A percentile compares a stretch with the other conserved stretches of the same genome.
Evolutionary conservation across 53 echinoderm and acorn worm species (phyloP).

Genomic region (Temnopleurus reevesii): DNA sequence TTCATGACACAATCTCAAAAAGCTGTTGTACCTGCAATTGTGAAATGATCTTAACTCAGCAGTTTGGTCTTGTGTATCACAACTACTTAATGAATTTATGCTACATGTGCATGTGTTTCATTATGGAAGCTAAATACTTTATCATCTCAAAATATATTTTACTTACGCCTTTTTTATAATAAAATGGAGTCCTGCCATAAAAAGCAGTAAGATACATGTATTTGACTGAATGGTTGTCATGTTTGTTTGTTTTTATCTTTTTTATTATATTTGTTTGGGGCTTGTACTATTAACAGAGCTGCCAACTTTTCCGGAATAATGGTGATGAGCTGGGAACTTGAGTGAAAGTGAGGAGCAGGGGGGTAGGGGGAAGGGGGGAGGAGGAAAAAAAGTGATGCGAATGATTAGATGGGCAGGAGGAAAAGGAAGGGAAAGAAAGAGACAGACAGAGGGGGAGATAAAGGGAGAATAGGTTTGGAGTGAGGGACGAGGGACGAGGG

Average conservation of each 20-base stretch:
- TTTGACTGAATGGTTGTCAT: no score
- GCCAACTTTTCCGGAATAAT: no score
- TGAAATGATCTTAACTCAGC: neutral
- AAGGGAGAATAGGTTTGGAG: neutral
- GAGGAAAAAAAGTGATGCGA: neutral
- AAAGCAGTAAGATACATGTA: neutral
- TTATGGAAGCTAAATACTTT: neutral
- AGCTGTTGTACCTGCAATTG: neutral
- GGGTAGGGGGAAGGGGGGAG: neutral
- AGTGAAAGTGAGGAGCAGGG: neutral
- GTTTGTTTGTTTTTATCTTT: no score
- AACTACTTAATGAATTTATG: neutral
- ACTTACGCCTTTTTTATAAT: conserved; percentile 23
- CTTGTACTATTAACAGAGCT: no score
- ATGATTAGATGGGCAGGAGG: neutral
- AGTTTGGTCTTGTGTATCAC: neutral
- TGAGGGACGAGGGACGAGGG: neutral
- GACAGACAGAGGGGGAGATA: neutral
- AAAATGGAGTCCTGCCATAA: conserved; percentile 23
- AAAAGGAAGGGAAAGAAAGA: neutral
- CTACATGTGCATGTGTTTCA: neutral
- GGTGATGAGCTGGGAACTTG: no score
- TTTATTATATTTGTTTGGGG: no score
- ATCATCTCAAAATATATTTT: conserved; percentile 34
- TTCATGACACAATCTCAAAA: no score